These are phyloP conservation scores for Autographa gamma DNA, from an alignment of 2,888 invertebrate species.

Conservation along the genomic window DNA sequence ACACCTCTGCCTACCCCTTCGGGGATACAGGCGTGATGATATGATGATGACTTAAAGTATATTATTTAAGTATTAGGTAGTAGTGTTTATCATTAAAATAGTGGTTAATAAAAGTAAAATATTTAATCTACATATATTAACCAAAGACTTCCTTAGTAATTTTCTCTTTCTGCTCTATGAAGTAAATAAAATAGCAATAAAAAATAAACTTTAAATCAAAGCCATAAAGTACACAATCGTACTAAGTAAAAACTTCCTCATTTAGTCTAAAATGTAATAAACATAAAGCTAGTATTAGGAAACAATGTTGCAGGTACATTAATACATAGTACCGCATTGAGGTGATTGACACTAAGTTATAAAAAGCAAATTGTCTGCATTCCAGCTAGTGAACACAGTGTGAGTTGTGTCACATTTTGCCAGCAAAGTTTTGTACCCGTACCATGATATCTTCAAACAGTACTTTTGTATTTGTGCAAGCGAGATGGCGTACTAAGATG, in stretches of 20 bases:
- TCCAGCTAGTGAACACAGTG: background rate
- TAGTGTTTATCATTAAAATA: too few relatives aligned
- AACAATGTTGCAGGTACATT: slow-evolving; percentile 3
- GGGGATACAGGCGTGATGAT: too few relatives aligned
- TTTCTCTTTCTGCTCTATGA: too few relatives aligned
- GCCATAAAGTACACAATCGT: background rate
- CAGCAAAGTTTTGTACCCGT: background rate
- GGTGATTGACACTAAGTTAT: background rate
- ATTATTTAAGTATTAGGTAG: too few relatives aligned
- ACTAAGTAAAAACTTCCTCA: background rate
- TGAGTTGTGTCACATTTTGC: background rate
- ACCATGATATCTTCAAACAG: too few relatives aligned
- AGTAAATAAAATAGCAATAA: background rate
- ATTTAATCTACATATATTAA: too few relatives aligned
- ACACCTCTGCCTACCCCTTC: too few relatives aligned
- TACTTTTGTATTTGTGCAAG: too few relatives aligned
- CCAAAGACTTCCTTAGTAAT: too few relatives aligned
- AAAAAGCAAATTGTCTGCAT: background rate
- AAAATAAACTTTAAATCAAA: background rate
- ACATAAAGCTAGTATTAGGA: background rate
- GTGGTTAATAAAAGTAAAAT: too few relatives aligned
- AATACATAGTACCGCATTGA: background rate
- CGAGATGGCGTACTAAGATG: too few relatives aligned
- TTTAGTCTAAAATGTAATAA: background rate
- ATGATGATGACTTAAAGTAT: too few relatives aligned